Evolutionary conservation across 2,113 vertebrate species (phyloP), one percentile per base, ranked within the genome.

Genomic region (Ciconia stormi): DNA sequence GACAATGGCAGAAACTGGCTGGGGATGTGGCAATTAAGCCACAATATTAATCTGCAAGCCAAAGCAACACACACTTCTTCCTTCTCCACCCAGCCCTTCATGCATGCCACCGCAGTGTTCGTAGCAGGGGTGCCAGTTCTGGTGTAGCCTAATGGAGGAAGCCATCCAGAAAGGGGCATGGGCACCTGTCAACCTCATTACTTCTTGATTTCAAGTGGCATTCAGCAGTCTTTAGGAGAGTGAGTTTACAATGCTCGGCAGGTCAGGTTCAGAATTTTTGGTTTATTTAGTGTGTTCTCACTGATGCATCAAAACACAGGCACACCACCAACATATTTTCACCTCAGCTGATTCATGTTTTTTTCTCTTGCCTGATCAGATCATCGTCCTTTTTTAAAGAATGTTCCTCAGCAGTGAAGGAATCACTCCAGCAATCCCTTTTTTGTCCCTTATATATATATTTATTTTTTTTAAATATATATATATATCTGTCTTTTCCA

Each of bases 21-120:
- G 29, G 18, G 22, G 3, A 53, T 36, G 26, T 26, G 29, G 16
- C 53, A 47, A 59, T 81, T 70, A 77, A 89, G 11, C 11, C 29
- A 42, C 14, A 34, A 8, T 3, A 1, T 36, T 34, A 29, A n/a
- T 84, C 34, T 73, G 9, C 20, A 63, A 79, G 32, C 5, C 21
- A 90, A 59, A 90, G 20, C 5, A 86, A 50, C 2, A 7, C 2
- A 8, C 1, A 1, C 5, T 72, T 86, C 56, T 67, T 30, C 5
- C 10, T 47, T 8, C n/a, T 83, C 26, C 32, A 46, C 6, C 16
- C 59, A 66, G 6, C 10, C 8, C 34, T n/a, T 65, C 34, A 11
- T 1, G 1, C 10, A 10, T 21, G 18, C 19, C 59, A 23, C 22
- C 3, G 0, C 42, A 10, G n/a, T 19, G 26, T 3, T 58, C 0